These are phyloP conservation scores for Zelleria hepariella DNA, from an alignment of 2,888 invertebrate species.

Conservation along the genomic window DNA sequence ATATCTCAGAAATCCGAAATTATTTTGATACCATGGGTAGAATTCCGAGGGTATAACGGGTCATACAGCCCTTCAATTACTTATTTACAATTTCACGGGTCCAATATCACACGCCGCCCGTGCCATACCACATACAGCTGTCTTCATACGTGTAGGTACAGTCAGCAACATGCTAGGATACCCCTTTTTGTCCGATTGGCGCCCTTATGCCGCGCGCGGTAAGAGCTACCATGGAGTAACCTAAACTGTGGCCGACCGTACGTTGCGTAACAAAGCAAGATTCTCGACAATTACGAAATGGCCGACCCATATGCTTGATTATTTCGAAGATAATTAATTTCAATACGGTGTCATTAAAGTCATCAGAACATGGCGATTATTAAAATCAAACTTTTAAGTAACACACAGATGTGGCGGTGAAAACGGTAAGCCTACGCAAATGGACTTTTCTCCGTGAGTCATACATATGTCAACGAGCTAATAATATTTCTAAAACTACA, in stretches of 20 bases:
- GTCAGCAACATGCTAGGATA: no score
- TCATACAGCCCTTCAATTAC: background rate
- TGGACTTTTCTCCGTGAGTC: no score
- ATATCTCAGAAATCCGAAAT: background rate
- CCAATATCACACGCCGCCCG: background rate
- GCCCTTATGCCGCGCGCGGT: no score
- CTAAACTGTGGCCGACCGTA: no score
- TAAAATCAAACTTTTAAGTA: background rate
- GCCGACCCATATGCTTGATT: background rate
- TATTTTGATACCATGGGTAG: background rate
- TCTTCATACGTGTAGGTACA: no score
- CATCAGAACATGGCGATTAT: background rate
- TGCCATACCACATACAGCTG: background rate
- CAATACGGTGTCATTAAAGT: background rate
- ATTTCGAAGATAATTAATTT: background rate
- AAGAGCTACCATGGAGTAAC: no score
- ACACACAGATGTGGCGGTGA: no score
- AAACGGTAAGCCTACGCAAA: no score
- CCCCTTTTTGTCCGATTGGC: no score
- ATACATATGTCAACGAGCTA: no score
- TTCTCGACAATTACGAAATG: background rate
- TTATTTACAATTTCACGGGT: background rate
- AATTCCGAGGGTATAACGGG: background rate
- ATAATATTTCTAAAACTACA: no score
- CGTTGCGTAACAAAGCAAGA: background rate